Evolutionary conservation across 2,888 invertebrate species (phyloP), one percentile per base, ranked within the genome.

Genomic region (Lepeophtheirus nordmannii): DNA sequence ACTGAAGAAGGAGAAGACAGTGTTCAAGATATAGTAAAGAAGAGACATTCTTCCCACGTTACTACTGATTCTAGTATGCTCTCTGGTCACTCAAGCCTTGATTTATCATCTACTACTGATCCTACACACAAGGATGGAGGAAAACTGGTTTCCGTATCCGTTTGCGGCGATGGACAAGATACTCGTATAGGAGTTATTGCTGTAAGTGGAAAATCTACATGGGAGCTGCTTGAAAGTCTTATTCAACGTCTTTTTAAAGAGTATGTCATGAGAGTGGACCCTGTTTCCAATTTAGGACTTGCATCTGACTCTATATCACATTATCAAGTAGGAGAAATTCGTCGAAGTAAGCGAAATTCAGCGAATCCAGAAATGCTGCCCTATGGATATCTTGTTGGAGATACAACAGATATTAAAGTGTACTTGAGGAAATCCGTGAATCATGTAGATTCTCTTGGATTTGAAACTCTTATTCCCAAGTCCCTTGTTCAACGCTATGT

Each of bases 401-500:
- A 81, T 69, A 75, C 75, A 58, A 77, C 76, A 68, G 77, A 77
- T 71, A 78, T 80, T 66, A 73, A 75, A 61, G 73, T 81, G 58
- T 76, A 76, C 69, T 74, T 82, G 53, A 79, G 79, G 74, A 77
- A 75, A 67, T 87, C 89, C 69, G 85, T 87, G 23, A 82, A 89
- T 70, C 88, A 90, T 73, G 86, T 97, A 70, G 96, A 97, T 74
- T 82, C 93, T 38, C 79, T 98, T 72, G 89, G 92, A 10, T 93
- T 96, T 74, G 93, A 96, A 77, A 93, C 93, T 67, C 81, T 96
- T 69, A 92, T 94, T 76, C 94, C 96, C 70, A 89, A 93, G 79
- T 89, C 92, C 73, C 91, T 94, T 72, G 87, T 97, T 66, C 92
- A 94, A 78, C 85, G 96, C 76, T 88, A 89, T 73, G 83, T 90